Evolutionary conservation across 2,797 vertebrate species (phyloP), one percentile per base, ranked within the genome.

Genomic region (Smutsia gigantea): DNA sequence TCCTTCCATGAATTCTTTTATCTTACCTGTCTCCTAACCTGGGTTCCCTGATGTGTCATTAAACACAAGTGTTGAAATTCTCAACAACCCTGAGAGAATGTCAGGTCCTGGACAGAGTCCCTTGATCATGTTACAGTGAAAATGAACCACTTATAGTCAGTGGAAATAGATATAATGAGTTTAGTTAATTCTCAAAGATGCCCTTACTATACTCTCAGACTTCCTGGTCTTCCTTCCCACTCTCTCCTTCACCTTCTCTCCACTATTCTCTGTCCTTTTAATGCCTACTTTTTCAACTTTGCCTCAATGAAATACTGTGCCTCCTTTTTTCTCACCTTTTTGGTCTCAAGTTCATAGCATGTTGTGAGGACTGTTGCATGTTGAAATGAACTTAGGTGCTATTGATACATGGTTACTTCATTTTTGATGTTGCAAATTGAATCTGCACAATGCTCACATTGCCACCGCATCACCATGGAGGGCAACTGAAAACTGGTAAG

Each of bases 1-100:
- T 98, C 96, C 96, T 98, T 98, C 98, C 98, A 85, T 96, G 95
- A 97, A 96, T 98, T 96, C 93, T 96, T 98, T 98, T 98, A 68
- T 97, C 95, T 97, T 92, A 83, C 63, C 61, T 97, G 51, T 95
- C 84, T 88, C 78, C 68, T 93, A 66, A 78, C 91, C 88, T 98
- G 57, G 79, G 72, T 94, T 97, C 92, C 78, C 96, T 96, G 88
- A n/a, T 95, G 91, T 95, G 61, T 95, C 66, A 39, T 84, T 95
- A 92, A 92, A 82, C 39, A 82, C 61, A 92, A 82, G 2, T 74
- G 83, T 92, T 94, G 94, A 94, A 42, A 92, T 97, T 75, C 69
- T 61, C 79, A 94, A 11, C 51, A 90, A 49, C 90, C 90, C 86
- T 66, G 66, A 96, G 31, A 23, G 96, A 90, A 72, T 78, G 95